These are phyloP conservation scores for Aythya baeri DNA, from an alignment of 2,113 vertebrate genomes.

Conservation along the genomic window DNA sequence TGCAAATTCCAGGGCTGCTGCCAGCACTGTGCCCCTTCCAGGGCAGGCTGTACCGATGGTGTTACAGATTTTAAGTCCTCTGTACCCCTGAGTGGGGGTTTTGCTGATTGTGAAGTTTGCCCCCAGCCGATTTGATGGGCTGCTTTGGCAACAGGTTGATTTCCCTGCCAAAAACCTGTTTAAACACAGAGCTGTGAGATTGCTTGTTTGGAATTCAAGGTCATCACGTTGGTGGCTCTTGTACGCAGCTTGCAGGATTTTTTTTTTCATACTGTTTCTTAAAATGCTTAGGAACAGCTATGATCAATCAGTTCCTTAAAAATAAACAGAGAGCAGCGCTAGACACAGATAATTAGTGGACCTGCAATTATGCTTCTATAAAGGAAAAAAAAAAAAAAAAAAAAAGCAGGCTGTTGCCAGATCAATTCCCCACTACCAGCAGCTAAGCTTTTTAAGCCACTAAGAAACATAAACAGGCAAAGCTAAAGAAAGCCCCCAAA, in stretches of 20 bases:
- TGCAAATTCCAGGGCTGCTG: not conserved
- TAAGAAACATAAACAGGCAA: not conserved
- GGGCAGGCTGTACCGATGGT: not conserved
- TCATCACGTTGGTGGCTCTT: not conserved
- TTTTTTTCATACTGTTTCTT: not conserved
- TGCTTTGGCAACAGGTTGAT: fast-evolving
- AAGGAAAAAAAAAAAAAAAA: not conserved
- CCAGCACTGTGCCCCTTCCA: not conserved
- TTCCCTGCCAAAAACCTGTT: not conserved
- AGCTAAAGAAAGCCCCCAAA: not conserved
- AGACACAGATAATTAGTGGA: not conserved
- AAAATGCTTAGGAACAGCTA: not conserved
- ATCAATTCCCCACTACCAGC: not conserved
- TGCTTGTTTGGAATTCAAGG: not conserved
- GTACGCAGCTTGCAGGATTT: not conserved
- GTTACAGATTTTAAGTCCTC: not conserved
- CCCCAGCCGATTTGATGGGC: not conserved
- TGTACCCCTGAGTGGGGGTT: fast-evolving
- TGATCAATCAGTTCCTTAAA: not conserved
- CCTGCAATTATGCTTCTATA: not conserved
- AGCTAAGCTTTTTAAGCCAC: not conserved
- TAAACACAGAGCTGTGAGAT: not conserved
- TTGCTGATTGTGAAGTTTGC: not conserved
- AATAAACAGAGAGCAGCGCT: not conserved
- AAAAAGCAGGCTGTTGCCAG: not conserved